Evolutionary conservation across 2,113 vertebrate genomes (phyloP).

Genomic region (Anarhynchus alexandrinus): DNA sequence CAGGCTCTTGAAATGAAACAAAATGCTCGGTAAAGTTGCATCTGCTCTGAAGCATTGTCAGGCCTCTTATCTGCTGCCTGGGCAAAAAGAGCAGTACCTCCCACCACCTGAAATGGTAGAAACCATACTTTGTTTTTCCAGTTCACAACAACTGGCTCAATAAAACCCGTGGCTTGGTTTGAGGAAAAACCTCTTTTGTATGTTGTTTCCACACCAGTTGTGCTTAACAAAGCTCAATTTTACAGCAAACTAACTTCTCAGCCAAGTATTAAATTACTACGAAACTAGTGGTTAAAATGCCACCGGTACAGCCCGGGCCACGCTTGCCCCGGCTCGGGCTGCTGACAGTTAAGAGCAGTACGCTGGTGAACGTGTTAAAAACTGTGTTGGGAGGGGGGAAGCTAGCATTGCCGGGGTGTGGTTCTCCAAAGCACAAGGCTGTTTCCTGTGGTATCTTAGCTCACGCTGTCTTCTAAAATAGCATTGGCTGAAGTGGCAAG

Average conservation of each 20-base stretch:
- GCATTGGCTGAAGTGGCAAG: background rate
- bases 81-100: background rate
- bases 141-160: background rate
- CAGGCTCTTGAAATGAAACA: background rate
- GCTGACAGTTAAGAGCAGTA: background rate
- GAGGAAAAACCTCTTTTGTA: background rate
- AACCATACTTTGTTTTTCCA: background rate
- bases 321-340: accelerated
- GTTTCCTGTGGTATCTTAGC: constrained; percentile 19
- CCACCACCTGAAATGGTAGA: background rate
- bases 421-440: background rate
- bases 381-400: background rate
- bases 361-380: background rate
- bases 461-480: background rate
- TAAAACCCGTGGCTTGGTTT: background rate
- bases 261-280: background rate
- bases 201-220: background rate
- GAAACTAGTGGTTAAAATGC: background rate
- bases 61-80: background rate
- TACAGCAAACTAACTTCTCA: background rate
- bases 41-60: background rate
- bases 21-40: background rate
- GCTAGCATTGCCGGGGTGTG: background rate
- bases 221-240: background rate
- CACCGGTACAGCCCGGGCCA: background rate